Evolutionary conservation across 2,797 vertebrate species (phyloP), one percentile per base, ranked within the genome.

Genomic region (Sitta carolinensis): DNA sequence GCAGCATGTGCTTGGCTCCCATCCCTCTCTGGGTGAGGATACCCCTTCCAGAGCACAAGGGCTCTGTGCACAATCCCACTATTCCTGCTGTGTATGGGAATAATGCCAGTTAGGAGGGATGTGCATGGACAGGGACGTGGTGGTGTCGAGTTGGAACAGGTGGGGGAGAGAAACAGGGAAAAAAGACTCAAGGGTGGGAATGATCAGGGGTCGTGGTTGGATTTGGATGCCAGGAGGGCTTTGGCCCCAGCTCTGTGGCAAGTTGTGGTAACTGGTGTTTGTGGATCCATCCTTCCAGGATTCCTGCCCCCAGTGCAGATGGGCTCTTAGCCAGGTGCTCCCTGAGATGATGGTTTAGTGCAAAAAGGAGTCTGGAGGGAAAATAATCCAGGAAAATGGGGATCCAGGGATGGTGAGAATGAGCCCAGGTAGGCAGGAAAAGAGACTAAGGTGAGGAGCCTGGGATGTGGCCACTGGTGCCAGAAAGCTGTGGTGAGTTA

Each of bases 231-330:
- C 21, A 36, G 70, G 64, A 55, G 63, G 38, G 29, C 20, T 59
- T 59, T 42, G 45, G 22, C 27, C n/a, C 34, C 11, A 8, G 29
- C 48, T 76, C 82, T 61, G 51, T 14, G 27, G 36, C 34, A 27
- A 27, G 5, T 1, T 34, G 26, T 26, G 77, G 61, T 19, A 43
- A 10, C 7, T 16, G 32, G 38, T 27, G 51, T 61, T 58, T 25
- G 42, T 10, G 34, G 59, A 20, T 48, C 59, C 38, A 4, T 47
- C 10, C 58, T 55, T 43, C 22, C 20, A 7, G 74, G 61, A 47
- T 30, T 62, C 0, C 3, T 7, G 12, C 25, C 3, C 0, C 29
- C 2, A 0, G 0, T 3, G 52, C 14, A 22, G 64, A 52, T 29
- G 1, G 0, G 27, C 22, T 48, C 17, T 52, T 2, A 20, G 20